Evolutionary conservation across 2,888 invertebrate species (phyloP).

Genomic region (Volucella bombylans): DNA sequence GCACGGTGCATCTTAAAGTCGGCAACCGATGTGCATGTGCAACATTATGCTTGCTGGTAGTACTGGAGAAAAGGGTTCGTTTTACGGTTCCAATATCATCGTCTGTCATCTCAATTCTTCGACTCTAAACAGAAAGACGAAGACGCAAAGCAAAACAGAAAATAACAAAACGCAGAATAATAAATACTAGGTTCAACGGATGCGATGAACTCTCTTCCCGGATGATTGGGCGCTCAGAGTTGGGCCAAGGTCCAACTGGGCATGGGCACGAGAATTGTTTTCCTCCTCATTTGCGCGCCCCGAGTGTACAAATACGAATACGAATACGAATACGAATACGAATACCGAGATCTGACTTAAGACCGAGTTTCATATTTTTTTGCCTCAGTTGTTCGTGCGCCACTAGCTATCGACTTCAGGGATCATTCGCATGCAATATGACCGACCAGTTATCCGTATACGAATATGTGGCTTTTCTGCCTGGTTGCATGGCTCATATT

Average conservation of each 20-base stretch:
- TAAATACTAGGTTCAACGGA: conserved; percentile 64
- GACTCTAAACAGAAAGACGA: conserved; percentile 3
- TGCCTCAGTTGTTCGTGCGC: conserved; percentile 23
- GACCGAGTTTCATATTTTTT: conserved; percentile 71
- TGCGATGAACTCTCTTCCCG: conserved; percentile 70
- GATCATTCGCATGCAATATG: conserved; percentile 71
- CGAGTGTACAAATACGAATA: not conserved
- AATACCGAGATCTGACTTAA: conserved; percentile 14
- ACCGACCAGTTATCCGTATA: conserved; percentile 61
- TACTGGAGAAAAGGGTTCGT: conserved; percentile 43
- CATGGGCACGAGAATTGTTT: conserved; percentile 54
- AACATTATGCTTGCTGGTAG: not conserved
- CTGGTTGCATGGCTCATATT: conserved; percentile 56
- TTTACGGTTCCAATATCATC: conserved; percentile 67
- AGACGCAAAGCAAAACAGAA: conserved; percentile 52
- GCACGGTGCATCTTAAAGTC: conserved; percentile 59
- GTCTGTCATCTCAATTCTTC: conserved; percentile 63
- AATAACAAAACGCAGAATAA: conserved; percentile 64
- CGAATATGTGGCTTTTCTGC: conserved; percentile 42
- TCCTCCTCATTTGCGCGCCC: conserved; percentile 66
- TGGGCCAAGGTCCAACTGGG: conserved; percentile 66
- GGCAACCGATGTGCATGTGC: conserved; percentile 17
- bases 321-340: too few relatives aligned
- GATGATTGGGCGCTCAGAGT: conserved; percentile 63
- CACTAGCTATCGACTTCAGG: conserved; percentile 50